Base-by-base conservation (phyloP, 1,140 invertebrate species). In the Gryllus bimaculatus region DNA sequence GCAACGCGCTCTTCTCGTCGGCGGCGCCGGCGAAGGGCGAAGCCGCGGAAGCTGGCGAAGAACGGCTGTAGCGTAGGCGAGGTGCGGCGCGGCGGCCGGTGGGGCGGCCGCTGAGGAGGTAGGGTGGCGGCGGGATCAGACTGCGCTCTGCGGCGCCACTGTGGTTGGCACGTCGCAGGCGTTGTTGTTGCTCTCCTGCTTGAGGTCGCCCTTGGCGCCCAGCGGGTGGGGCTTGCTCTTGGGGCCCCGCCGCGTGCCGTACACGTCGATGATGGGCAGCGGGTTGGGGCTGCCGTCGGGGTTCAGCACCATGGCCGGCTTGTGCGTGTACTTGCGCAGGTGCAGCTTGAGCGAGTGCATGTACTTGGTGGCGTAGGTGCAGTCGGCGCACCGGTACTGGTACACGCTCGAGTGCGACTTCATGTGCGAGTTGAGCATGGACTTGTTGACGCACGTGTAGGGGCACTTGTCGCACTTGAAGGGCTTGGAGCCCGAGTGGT, bases 351-450 rank as follows among this genome's bases (percentile, higher is more conserved):
- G 87, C 48, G 95, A 97, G 87, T 99, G 98, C 83, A 96, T 98
- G 85, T 99, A 99, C 85, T 99, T 99, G 0, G 97, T 98, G 4
- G 95, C 96, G 84, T 99, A 99, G n/a, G 91, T 92, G 85, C 98
- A 99, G 83, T 98, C 93, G 0, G 91, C 88, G 84, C 98, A 99
- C 47, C 95, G 90, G 85, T 98, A 99, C 83, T 98, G 98, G 83
- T 99, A 99, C 0, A 99, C 87, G 81, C 95, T 97, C 0, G 96
- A 98, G 85, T 99, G 98, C 0, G 96, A 98, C 85, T 99, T 99
- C 82, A 98, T 90, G 83, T 99, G 98, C 0, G 96, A 98, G 84
- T 98, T 99, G 13, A 99, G 88, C 98, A 99, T 99, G 0, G 97
- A 99, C 84, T 99, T 99, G 87, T 99, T 99, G 7, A 99, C 98